A percentile compares a stretch with the other conserved stretches of the same genome.
Conservation (phyloP, 2,113 vertebrate genomes). For the Theropithecus gelada region DNA sequence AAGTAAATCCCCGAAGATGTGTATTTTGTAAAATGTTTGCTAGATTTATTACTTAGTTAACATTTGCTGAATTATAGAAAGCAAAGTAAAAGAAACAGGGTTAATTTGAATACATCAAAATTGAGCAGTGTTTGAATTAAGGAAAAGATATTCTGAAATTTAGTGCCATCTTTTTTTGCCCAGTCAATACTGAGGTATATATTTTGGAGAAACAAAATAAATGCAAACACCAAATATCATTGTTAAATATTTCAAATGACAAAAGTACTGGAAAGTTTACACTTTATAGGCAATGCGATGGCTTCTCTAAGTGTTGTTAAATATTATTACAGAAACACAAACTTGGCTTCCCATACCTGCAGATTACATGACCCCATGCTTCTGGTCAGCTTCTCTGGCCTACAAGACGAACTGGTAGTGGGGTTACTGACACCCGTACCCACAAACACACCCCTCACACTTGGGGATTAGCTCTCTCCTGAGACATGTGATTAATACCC, state of each 20-base stretch:
- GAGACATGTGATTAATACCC: neutral
- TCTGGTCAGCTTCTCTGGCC: neutral
- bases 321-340: neutral
- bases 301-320: neutral
- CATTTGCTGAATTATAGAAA: neutral
- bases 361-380: neutral
- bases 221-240: neutral
- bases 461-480: neutral
- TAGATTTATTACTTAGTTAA: neutral
- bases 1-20: neutral
- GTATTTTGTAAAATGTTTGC: neutral
- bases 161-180: neutral
- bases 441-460: neutral
- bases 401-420: rapidly evolving
- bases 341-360: neutral
- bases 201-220: neutral
- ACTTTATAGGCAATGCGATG: neutral
- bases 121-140: neutral
- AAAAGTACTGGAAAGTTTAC: neutral
- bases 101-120: neutral
- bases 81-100: neutral
- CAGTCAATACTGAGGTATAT: neutral
- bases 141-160: neutral
- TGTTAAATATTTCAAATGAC: neutral
- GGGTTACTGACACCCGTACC: too few relatives aligned